Conservation (phyloP, 2,888 invertebrate species). For the Strigamia crassipes region DNA sequence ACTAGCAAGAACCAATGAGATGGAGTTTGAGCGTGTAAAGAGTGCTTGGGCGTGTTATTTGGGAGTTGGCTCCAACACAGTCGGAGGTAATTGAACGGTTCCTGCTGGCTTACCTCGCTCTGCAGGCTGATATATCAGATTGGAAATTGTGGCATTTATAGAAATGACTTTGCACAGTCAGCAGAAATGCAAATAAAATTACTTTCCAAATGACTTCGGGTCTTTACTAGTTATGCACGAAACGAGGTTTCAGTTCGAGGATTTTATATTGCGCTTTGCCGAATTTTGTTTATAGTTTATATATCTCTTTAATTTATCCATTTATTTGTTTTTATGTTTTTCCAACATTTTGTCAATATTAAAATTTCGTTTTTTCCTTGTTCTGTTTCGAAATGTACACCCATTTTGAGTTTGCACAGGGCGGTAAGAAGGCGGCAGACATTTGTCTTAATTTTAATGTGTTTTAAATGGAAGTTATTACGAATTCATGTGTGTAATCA, state of each 20-base stretch:
- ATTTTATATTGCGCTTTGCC: background rate
- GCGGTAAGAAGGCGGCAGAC: background rate
- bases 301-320: no score
- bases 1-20: conserved; percentile 19
- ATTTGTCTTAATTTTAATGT: background rate
- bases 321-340: no score
- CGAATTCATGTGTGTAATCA: background rate
- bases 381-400: no score
- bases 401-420: background rate
- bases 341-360: no score
- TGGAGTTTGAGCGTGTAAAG: background rate
- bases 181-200: conserved; percentile 44
- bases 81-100: conserved; percentile 43
- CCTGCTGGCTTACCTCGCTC: conserved; percentile 42
- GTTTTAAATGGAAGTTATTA: background rate
- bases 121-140: conserved; percentile 43
- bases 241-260: background rate
- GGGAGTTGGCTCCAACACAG: conserved; percentile 27
- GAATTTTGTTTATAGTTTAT: background rate
- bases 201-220: background rate
- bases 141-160: conserved; percentile 31
- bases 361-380: no score
- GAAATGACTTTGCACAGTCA: conserved; percentile 29
- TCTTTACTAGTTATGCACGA: background rate
- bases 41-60: conserved; percentile 36